A percentile compares a stretch with the other conserved stretches of the same genome.
Conservation (phyloP, 2,113 vertebrate genomes). For the Lepisosteus oculatus region DNA sequence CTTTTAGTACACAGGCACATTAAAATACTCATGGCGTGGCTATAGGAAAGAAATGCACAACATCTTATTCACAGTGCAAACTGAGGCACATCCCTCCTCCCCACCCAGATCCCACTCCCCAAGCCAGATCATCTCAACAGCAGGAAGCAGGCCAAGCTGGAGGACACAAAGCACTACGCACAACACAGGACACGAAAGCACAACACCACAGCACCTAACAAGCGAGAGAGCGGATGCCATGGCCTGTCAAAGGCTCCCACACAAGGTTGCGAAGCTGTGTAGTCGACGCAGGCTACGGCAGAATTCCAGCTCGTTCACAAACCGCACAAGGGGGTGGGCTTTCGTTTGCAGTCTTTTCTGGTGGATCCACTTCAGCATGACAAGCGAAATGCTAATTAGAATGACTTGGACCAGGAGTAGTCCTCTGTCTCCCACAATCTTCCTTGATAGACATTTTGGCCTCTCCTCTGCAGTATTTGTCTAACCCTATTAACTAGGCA, state of each 20-base stretch:
- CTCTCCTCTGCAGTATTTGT: too few species aligned
- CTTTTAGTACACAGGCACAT: conserved; percentile 97
- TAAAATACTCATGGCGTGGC: conserved; percentile 98
- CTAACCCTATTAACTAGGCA: too few species aligned
- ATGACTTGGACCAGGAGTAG: too few species aligned
- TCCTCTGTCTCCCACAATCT: too few species aligned
- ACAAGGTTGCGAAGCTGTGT: too few species aligned
- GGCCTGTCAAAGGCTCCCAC: too few species aligned
- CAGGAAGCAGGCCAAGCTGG: conserved; percentile 10
- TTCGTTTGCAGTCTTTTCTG: background rate
- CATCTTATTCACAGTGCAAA: conserved; percentile 62
- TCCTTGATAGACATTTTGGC: too few species aligned
- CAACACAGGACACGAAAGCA: background rate
- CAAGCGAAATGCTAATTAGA: too few species aligned
- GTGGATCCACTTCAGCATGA: background rate
- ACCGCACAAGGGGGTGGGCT: background rate
- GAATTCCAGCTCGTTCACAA: too few species aligned
- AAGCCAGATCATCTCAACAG: conserved; percentile 32
- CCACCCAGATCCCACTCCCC: conserved; percentile 23
- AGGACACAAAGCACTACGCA: background rate
- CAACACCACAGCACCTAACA: background rate
- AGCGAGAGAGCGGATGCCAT: background rate
- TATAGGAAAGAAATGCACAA: conserved; percentile 84
- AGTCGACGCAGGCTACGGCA: too few species aligned
- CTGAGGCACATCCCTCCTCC: conserved; percentile 5